A percentile compares a stretch with the other conserved stretches of the same genome.
Evolutionary conservation across 2,888 invertebrate species (phyloP).

Genomic region (Eurois occulta): DNA sequence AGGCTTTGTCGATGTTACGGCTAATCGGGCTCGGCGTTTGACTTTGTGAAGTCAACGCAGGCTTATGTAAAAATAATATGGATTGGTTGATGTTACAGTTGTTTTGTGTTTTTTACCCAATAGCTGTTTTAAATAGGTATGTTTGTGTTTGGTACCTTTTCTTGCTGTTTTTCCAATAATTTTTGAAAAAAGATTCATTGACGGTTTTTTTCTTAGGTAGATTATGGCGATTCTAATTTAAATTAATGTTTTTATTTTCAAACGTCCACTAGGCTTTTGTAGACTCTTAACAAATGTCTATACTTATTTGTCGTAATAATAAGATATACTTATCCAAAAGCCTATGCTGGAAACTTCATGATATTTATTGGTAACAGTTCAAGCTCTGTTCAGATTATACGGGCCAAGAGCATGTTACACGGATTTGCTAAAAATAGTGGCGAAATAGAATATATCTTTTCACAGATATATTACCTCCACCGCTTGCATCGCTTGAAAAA

Average conservation of each 20-base stretch:
- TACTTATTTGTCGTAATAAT: background rate
- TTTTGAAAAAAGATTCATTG: background rate
- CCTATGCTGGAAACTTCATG: background rate
- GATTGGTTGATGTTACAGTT: background rate
- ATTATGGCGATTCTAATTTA: background rate
- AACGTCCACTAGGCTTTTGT: too few species aligned
- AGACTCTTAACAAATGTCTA: too few species aligned
- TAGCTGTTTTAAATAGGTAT: background rate
- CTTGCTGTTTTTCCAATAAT: background rate
- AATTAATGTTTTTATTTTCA: background rate
- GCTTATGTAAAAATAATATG: constrained; percentile 21
- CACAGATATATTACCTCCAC: background rate
- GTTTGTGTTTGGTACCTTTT: too few species aligned
- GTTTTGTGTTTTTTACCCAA: background rate
- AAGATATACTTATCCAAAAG: background rate
- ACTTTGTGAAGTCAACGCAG: constrained; percentile 14
- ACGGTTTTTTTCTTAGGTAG: too few species aligned
- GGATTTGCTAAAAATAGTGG: constrained; percentile 35
- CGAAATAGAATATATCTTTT: constrained; percentile 1
- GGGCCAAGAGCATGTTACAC: constrained; percentile 30
- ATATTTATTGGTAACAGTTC: constrained; percentile 18
- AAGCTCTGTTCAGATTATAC: constrained; percentile 17
- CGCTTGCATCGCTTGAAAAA: background rate
- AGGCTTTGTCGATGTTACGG: constrained; percentile 38
- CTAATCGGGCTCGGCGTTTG: constrained; percentile 3